phyloP scores from a whole-genome alignment of 2,888 invertebrate genomes.

The Thecophora atra region DNA sequence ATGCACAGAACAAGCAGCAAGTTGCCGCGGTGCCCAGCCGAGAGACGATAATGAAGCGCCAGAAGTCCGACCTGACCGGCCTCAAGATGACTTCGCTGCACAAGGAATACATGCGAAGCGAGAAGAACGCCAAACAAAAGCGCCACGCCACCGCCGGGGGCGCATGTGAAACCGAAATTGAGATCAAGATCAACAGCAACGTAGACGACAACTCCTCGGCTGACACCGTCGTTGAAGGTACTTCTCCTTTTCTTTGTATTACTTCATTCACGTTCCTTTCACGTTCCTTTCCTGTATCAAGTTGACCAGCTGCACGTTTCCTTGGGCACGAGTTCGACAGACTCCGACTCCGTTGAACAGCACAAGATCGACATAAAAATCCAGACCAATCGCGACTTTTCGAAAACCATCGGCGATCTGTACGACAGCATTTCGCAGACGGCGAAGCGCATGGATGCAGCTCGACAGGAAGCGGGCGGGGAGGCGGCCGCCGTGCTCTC shows the following conservation, averaged over 20 bases:
- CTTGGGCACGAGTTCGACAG: slow-evolving; percentile 28
- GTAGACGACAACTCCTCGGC: slow-evolving; percentile 46
- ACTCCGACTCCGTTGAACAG: slow-evolving; percentile 47
- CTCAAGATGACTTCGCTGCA: slow-evolving; percentile 67
- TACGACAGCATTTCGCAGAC: slow-evolving; percentile 60
- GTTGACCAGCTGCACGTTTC: too few species aligned
- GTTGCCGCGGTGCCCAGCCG: slow-evolving; percentile 44
- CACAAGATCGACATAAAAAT: slow-evolving; percentile 66
- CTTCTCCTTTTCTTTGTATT: too few species aligned
- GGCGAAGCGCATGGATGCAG: slow-evolving; percentile 26
- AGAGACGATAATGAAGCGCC: slow-evolving; percentile 64
- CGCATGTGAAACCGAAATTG: background rate
- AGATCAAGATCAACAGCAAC: slow-evolving; percentile 41
- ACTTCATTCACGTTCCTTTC: too few species aligned
- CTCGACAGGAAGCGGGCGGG: too few species aligned
- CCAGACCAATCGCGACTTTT: slow-evolving; percentile 65
- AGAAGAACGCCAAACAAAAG: slow-evolving; percentile 57
- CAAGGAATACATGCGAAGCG: slow-evolving; percentile 65
- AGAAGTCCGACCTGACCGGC: slow-evolving; percentile 73
- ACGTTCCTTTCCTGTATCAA: too few species aligned
- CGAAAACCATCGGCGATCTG: slow-evolving; percentile 64
- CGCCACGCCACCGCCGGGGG: slow-evolving; percentile 34
- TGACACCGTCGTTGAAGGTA: slow-evolving; percentile 52
- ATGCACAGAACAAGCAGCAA: slow-evolving; percentile 36
- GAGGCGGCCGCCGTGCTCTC: slow-evolving; percentile 51